Evolutionary conservation across 2,888 invertebrate species (phyloP).

Genomic region (Acrocyrtus sp.): DNA sequence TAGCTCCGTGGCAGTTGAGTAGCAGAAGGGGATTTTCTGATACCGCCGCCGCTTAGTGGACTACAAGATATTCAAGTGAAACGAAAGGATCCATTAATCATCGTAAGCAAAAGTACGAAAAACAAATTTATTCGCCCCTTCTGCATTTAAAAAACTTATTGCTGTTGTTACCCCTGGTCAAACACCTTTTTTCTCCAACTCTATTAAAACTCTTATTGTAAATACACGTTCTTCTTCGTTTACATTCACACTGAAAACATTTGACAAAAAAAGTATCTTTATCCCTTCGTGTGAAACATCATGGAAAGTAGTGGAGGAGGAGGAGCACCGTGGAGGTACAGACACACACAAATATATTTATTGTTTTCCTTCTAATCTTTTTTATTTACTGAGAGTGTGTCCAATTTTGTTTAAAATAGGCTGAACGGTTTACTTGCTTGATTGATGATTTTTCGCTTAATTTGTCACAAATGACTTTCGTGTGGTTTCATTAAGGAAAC

Average conservation of each 20-base stretch:
- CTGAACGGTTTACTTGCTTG: no score
- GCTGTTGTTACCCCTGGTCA: neutral
- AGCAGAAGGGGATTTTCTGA: neutral
- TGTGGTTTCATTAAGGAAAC: neutral
- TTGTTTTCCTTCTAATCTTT: slow-evolving; percentile 1
- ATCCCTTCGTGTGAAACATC: slow-evolving; percentile 30
- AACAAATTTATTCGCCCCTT: neutral
- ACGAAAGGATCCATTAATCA: slow-evolving; percentile 12
- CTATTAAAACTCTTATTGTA: no score
- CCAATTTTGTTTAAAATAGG: no score
- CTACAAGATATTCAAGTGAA: no score
- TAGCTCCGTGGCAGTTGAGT: no score
- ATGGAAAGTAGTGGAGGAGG: slow-evolving; percentile 47
- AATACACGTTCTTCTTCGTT: neutral
- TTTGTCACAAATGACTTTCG: slow-evolving; percentile 12
- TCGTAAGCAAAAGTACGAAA: slow-evolving; percentile 23
- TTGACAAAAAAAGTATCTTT: no score
- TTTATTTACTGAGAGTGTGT: slow-evolving; percentile 14
- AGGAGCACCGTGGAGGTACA: slow-evolving; percentile 49
- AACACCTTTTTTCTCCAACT: neutral
- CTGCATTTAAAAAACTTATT: slow-evolving; percentile 1
- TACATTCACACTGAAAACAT: no score
- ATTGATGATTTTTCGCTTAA: slow-evolving; percentile 28
- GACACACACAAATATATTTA: slow-evolving; percentile 1
- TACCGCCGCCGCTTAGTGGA: neutral